Percentiles rank a stretch among this genome's conserved stretches.
Evolutionary conservation across 2,113 vertebrate species (phyloP).

Genomic region (Gallinago undulata): DNA sequence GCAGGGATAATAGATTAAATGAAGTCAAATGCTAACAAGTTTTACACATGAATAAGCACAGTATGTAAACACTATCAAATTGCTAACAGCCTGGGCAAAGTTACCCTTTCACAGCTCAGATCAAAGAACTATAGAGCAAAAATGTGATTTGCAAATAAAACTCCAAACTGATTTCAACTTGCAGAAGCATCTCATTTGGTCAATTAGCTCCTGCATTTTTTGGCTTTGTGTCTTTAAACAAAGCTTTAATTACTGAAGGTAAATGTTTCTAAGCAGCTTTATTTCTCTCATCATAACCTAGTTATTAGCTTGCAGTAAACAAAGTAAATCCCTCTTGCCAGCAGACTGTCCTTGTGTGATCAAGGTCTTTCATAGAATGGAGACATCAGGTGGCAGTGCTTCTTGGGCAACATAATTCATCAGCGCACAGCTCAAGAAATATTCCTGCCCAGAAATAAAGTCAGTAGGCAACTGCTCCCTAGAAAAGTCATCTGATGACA

Average conservation of each 20-base stretch:
- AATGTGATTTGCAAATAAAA: neutral
- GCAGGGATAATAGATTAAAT: neutral
- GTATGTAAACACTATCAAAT: neutral
- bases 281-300: neutral
- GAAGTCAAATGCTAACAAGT: neutral
- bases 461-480: neutral
- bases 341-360: neutral
- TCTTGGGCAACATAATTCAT: neutral
- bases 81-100: conserved; percentile 1
- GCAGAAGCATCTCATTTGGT: conserved; percentile 1
- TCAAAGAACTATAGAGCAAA: neutral
- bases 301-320: neutral
- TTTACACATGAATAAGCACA: neutral
- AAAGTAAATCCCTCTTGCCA: neutral
- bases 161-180: neutral
- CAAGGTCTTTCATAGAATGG: neutral
- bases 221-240: neutral
- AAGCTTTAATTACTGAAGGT: neutral
- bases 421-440: neutral
- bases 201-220: conserved; percentile 24
- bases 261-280: conserved; percentile 16
- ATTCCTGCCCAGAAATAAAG: neutral
- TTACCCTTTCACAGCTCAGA: neutral
- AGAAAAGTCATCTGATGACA: neutral
- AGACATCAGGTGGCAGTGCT: neutral